Evolutionary conservation across 2,888 invertebrate species (phyloP).

Genomic region (Netelia fuscicornis): DNA sequence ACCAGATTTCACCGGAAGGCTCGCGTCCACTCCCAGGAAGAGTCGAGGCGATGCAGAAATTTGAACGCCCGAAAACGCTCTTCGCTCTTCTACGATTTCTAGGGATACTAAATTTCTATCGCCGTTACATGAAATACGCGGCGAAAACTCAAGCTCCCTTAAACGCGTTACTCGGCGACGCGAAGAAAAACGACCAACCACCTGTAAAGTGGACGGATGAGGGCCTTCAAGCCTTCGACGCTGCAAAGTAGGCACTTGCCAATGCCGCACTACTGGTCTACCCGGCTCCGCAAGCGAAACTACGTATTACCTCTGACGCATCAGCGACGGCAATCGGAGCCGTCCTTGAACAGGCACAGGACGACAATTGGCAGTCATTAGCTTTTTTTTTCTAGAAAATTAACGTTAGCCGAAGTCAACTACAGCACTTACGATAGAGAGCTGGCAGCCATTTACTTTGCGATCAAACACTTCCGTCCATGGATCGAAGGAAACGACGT

Average conservation of each 20-base stretch:
- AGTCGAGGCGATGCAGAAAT: conserved; percentile 75
- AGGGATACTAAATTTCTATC: conserved; percentile 81
- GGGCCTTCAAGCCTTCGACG: background rate
- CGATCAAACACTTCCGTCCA: background rate
- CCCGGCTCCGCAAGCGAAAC: background rate
- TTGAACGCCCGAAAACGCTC: conserved; percentile 74
- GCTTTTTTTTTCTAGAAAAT: background rate
- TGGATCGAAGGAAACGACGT: conserved; percentile 26
- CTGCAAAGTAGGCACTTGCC: background rate
- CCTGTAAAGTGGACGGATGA: background rate
- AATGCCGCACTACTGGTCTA: background rate
- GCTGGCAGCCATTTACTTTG: background rate
- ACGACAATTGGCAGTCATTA: background rate
- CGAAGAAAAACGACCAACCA: background rate
- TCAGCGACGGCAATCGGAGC: background rate
- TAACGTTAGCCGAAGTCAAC: background rate
- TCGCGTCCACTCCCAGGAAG: conserved; percentile 77
- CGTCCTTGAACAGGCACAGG: background rate
- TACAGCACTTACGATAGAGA: background rate
- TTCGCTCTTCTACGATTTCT: conserved; percentile 78
- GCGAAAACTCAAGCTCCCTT: conserved; percentile 80
- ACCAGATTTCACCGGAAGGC: conserved; percentile 72
- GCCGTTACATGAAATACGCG: conserved; percentile 79
- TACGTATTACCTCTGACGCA: background rate
- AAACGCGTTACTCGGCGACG: conserved; percentile 60